These are phyloP conservation scores for Drosophila chauvacae DNA, from an alignment of 1,140 invertebrate species.

Conservation along the genomic window DNA sequence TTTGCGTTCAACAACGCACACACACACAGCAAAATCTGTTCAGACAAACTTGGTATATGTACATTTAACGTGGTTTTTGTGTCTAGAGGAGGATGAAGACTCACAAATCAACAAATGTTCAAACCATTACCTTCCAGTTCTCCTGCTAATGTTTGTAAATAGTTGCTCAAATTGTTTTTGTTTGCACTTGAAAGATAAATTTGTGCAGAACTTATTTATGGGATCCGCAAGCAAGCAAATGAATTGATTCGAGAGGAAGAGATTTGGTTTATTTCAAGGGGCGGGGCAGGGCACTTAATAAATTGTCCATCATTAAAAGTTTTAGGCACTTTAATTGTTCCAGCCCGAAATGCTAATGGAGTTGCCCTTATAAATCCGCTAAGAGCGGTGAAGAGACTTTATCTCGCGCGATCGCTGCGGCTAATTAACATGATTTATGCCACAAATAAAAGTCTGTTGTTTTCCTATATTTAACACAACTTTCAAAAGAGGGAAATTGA, in stretches of 20 bases:
- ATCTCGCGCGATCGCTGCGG: constrained; percentile 21
- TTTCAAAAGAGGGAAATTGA: constrained; percentile 66
- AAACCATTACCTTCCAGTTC: constrained; percentile 41
- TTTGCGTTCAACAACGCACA: constrained; percentile 38
- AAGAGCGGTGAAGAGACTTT: not conserved
- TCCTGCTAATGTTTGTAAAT: constrained; percentile 55
- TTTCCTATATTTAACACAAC: constrained; percentile 46
- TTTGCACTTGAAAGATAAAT: constrained; percentile 73
- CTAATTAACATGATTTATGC: constrained; percentile 73
- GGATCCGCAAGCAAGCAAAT: constrained; percentile 37
- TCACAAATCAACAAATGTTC: constrained; percentile 45
- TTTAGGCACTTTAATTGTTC: constrained; percentile 66
- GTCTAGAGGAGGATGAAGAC: not conserved
- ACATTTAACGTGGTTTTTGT: constrained; percentile 15
- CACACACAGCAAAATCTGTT: constrained; percentile 38
- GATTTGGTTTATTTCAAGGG: constrained; percentile 18
- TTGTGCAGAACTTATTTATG: constrained; percentile 71
- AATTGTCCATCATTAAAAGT: constrained; percentile 72
- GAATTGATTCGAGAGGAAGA: constrained; percentile 53
- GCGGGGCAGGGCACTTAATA: constrained; percentile 45
- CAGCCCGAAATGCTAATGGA: constrained; percentile 49
- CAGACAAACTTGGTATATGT: constrained; percentile 15
- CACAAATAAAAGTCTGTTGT: constrained; percentile 45
- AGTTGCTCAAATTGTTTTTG: constrained; percentile 69
- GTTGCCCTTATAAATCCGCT: constrained; percentile 27